Conservation (phyloP, 2,888 invertebrate genomes). For the Erynnis tages region DNA sequence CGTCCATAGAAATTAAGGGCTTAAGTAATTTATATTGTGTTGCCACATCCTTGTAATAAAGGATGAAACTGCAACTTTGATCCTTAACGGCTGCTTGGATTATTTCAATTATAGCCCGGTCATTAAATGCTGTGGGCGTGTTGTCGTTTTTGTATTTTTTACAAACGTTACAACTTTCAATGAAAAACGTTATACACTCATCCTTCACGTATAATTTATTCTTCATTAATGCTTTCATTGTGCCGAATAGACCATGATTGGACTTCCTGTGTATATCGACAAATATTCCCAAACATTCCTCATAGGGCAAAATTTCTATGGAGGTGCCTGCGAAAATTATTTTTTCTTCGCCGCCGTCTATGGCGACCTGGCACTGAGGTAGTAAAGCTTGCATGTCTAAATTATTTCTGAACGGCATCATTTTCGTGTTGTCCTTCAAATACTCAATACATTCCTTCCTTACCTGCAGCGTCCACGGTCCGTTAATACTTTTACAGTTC, state of each 20-base stretch:
- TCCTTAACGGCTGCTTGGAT: not conserved
- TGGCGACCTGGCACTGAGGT: slow-evolving; percentile 2
- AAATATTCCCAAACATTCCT: slow-evolving; percentile 27
- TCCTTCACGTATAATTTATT: slow-evolving; percentile 2
- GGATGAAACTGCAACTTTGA: not conserved
- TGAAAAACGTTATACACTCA: slow-evolving; percentile 9
- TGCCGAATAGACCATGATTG: slow-evolving; percentile 7
- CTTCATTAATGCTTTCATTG: slow-evolving; percentile 1
- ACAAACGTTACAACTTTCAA: slow-evolving; percentile 12
- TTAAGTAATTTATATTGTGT: slow-evolving; percentile 15
- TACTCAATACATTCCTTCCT: too few relatives aligned
- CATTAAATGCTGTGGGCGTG: not conserved
- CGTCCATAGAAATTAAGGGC: slow-evolving; percentile 12
- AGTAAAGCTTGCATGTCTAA: not conserved
- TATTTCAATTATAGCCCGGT: not conserved
- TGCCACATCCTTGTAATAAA: slow-evolving; percentile 20
- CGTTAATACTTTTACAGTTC: too few relatives aligned
- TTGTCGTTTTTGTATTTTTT: not conserved
- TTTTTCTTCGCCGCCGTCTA: slow-evolving; percentile 4
- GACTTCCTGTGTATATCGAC: slow-evolving; percentile 18
- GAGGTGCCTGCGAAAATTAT: slow-evolving; percentile 1
- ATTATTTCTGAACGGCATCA: too few relatives aligned
- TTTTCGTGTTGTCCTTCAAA: too few relatives aligned
- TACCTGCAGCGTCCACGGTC: too few relatives aligned
- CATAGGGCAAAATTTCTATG: slow-evolving; percentile 19